Base-by-base conservation (phyloP, 2,113 vertebrate species). In the Promerops cafer region DNA sequence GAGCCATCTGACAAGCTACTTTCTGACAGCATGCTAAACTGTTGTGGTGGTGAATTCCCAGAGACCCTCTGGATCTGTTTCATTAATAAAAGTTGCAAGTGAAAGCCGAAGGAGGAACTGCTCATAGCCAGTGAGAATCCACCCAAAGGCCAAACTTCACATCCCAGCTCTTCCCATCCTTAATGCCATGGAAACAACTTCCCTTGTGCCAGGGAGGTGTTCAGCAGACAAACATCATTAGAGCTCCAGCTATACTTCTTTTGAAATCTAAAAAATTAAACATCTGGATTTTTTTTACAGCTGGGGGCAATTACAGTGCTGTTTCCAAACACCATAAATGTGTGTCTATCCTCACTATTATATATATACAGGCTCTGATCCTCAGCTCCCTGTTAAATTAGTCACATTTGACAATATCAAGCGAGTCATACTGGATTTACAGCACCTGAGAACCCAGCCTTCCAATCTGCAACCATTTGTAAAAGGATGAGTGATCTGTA, bases 1-100 rank as follows among this genome's bases (percentile, higher is more conserved):
- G 78, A 96, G 61, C 76, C 88, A 95, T 83, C 80, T 94, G 93
- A 97, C 91, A 96, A 95, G 83, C 93, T 92, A 63, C 89, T 91
- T 90, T 96, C 81, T 95, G 80, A 96, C 92, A 87, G 59, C 76
- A 94, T 39, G 81, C 88, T 89, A 80, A 94, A 89, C 76, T 94
- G 86, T 66, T 74, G 60, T 87, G 86, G 47, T 65, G 83, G 54
- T 66, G 75, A 94, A 92, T 80, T 95, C 93, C 94, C 87, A 93
- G 86, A 94, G 86, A 95, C 93, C 89, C 83, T 93, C 83, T 81
- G 83, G 74, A 94, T 91, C 92, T 35, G 76, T 95, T 93, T 68
- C 93, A 94, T 90, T 97, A 96, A 97, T 68, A 91, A 93, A 96
- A 93, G 70, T 87, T 57, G 35, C 23, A 56, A 96, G 60, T 37